A percentile compares a stretch with the other conserved stretches of the same genome.
phyloP scores from a whole-genome alignment of 1,140 invertebrate species.

The Drosophila mojavensis region DNA sequence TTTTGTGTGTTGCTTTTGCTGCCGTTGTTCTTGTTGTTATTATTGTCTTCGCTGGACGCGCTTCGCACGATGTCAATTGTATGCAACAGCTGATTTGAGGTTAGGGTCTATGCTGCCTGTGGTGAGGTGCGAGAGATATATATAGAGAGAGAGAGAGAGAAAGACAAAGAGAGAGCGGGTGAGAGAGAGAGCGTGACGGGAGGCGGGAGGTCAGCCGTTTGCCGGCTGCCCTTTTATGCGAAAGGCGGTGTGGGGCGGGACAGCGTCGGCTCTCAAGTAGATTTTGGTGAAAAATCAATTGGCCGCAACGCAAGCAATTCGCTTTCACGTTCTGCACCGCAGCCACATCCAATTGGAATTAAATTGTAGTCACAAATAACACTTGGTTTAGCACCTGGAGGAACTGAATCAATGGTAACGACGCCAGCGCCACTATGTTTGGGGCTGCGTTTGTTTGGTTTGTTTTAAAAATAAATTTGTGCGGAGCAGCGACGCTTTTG shows the following conservation, averaged over 20 bases:
- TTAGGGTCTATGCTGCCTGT: slow-evolving; percentile 32
- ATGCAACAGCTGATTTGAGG: slow-evolving; percentile 72
- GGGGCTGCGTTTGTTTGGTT: neutral
- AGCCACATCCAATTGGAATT: neutral
- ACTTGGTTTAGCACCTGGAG: neutral
- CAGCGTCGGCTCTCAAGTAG: neutral
- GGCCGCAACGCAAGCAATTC: slow-evolving; percentile 44
- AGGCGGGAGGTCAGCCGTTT: slow-evolving; percentile 3
- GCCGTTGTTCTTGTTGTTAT: slow-evolving; percentile 15
- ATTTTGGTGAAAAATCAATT: slow-evolving; percentile 75
- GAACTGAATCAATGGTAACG: neutral
- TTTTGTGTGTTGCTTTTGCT: slow-evolving; percentile 23
- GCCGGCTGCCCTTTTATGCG: slow-evolving; percentile 10
- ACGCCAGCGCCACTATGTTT: neutral
- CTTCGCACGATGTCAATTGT: slow-evolving; percentile 30
- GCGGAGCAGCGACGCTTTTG: slow-evolving; percentile 47
- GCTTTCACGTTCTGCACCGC: slow-evolving; percentile 17
- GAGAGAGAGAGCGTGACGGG: neutral
- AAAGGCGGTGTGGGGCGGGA: no score
- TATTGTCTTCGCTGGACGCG: slow-evolving; percentile 2
- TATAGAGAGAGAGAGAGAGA: neutral
- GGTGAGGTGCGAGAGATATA: slow-evolving; percentile 5
- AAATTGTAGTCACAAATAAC: neutral
- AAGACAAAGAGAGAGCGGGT: neutral
- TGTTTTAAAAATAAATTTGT: slow-evolving; percentile 47